Percentiles rank a stretch among this genome's conserved stretches.
Evolutionary conservation across 2,888 invertebrate species (phyloP).

Genomic region (Leuctra nigra): DNA sequence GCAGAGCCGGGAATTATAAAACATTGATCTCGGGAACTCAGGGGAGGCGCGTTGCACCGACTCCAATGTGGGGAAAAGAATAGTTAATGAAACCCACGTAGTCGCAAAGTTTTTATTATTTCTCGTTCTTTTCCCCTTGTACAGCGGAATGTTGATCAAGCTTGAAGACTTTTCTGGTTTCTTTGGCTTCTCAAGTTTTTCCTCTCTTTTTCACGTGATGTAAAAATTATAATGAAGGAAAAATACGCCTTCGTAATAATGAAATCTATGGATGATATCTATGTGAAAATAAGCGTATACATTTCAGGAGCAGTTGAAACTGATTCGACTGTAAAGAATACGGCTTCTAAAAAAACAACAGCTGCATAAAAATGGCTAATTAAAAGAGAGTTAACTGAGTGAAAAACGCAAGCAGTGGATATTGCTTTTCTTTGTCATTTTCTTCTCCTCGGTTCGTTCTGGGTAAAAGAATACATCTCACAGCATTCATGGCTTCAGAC

Average conservation of each 20-base stretch:
- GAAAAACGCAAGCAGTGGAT: conserved; percentile 15
- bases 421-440: conserved; percentile 19
- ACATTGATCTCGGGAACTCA: too few species aligned
- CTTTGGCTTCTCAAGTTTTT: background rate
- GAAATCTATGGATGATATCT: background rate
- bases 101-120: background rate
- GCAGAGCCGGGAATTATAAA: too few species aligned
- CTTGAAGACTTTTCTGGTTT: conserved; percentile 9
- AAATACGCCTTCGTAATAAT: background rate
- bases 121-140: background rate
- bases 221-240: conserved; percentile 12
- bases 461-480: conserved; percentile 7
- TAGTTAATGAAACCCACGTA: conserved; percentile 8
- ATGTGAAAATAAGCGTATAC: conserved; percentile 9
- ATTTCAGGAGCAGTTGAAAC: background rate
- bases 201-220: conserved; percentile 1
- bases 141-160: background rate
- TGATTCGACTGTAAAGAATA: conserved; percentile 12
- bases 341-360: conserved; percentile 18
- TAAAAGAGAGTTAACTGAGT: conserved; percentile 22
- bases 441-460: conserved; percentile 1
- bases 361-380: conserved; percentile 20
- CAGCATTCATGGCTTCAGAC: background rate
- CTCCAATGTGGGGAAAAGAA: too few species aligned
- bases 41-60: too few species aligned